Conservation (phyloP, 1,140 invertebrate species). For the Oscheius sp. region DNA sequence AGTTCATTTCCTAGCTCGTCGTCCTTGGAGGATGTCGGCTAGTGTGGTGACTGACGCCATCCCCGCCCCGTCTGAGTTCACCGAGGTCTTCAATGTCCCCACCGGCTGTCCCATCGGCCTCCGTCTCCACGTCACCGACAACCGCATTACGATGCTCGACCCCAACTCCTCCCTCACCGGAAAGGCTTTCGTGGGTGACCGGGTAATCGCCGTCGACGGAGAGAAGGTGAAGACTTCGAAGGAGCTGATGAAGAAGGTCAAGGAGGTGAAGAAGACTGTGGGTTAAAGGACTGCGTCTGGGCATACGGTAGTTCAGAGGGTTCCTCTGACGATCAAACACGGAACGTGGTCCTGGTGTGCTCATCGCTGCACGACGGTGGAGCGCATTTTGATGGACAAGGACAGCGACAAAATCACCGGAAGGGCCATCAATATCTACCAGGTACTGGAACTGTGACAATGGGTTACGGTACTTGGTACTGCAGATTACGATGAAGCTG, state of each 20-base stretch:
- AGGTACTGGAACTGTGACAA: background rate
- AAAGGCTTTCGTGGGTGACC: constrained; percentile 25
- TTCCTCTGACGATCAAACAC: constrained; percentile 7
- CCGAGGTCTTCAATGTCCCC: background rate
- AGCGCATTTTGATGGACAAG: constrained; percentile 18
- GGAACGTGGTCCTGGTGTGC: constrained; percentile 16
- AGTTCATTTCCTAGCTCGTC: too few relatives aligned
- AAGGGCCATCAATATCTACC: constrained; percentile 22
- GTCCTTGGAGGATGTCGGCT: too few relatives aligned
- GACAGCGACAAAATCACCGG: constrained; percentile 21
- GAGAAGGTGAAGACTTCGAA: background rate
- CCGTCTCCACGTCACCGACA: constrained; percentile 1
- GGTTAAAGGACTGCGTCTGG: too few relatives aligned
- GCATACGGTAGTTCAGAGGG: too few relatives aligned
- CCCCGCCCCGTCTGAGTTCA: background rate
- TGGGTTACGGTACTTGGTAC: too few relatives aligned
- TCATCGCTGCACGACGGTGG: constrained; percentile 16
- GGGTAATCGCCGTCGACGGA: constrained; percentile 8
- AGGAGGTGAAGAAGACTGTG: background rate
- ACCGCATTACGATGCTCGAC: constrained; percentile 14
- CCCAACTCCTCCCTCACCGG: constrained; percentile 13
- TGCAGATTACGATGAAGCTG: background rate
- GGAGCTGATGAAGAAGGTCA: constrained; percentile 16
- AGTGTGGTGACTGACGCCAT: too few relatives aligned
- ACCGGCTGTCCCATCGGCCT: constrained; percentile 1